Evolutionary conservation across 2,113 vertebrate species (phyloP), one percentile per base, ranked within the genome.

Genomic region (Vidua macroura): DNA sequence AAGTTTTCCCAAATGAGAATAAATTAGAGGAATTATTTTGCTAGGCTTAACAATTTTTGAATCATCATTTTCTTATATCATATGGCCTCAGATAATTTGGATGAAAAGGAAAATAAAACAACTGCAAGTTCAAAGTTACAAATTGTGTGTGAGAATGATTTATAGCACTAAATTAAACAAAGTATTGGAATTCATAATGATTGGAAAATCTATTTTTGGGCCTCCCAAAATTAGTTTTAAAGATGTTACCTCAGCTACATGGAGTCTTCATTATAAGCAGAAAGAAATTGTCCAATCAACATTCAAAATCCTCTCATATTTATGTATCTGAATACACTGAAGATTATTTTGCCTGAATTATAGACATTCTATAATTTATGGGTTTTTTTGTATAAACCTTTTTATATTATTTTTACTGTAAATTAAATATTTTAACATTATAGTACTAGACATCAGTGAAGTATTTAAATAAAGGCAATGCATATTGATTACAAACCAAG

Each of bases 381-480:
- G 2, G 9, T 3, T 0, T 4, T 33, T 46, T 51, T 59, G 3
- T 10, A 8, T 18, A 39, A 51, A 24, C 4, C 1, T 19, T 37
- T 53, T 9, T 46, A 5, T 9, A 4, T 7, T 18, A 43, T 33
- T 62, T 74, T 66, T 20, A 9, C 13, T 46, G 4, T 41, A 48
- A 17, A 22, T 68, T 10, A 48, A 31, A 43, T 7, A 48, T 48
- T 78, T 46, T 16, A 49, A 37, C 5, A 35, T 41, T 23, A 16
- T 25, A 53, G 4, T 15, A 17, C 9, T 58, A 79, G 6, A 75
- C 6, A 11, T 62, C 39, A 67, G 11, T 27, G 11, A 79, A 55
- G 3, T 77, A n/a, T 41, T 72, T 69, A 52, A 66, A 48, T 70
- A 70, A 70, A 63, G 23, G 6, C 8, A 85, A 53, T 27, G 7